These are phyloP conservation scores for Elgaria multicarinata DNA, from an alignment of 2,113 vertebrate species.

Conservation along the genomic window DNA sequence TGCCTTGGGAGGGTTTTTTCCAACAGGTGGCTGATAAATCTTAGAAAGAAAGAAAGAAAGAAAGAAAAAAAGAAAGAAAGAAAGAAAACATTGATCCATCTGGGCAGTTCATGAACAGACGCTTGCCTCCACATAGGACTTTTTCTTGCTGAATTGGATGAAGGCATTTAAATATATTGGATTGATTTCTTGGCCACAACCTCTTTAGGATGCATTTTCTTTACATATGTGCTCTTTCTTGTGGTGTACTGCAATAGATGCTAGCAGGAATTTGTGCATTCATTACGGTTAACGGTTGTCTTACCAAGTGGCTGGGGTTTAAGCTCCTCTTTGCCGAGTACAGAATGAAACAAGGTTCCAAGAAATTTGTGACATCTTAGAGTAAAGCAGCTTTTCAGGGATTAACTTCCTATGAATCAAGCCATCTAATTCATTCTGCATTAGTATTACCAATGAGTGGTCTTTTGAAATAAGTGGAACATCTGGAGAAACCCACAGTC, in stretches of 20 bases:
- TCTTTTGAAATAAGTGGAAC: constrained; percentile 8
- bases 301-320: background rate
- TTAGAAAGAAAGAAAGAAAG: too few species aligned
- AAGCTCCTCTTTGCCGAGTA: background rate
- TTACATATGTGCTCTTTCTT: background rate
- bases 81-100: background rate
- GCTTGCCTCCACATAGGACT: background rate
- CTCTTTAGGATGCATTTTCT: background rate
- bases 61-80: too few species aligned
- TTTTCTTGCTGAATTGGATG: background rate
- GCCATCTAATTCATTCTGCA: background rate
- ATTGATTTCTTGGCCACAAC: background rate
- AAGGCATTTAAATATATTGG: background rate
- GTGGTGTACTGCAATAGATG: background rate
- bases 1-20: too few species aligned
- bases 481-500: constrained; percentile 11
- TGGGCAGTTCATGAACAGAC: background rate
- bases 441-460: background rate
- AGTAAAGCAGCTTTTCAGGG: background rate
- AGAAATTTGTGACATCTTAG: constrained; percentile 18
- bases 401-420: constrained; percentile 15
- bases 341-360: background rate
- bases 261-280: background rate
- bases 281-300: background rate
- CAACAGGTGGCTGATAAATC: too few species aligned